phyloP scores from a whole-genome alignment of 2,888 invertebrate species.

The Philhelius pedissequus region DNA sequence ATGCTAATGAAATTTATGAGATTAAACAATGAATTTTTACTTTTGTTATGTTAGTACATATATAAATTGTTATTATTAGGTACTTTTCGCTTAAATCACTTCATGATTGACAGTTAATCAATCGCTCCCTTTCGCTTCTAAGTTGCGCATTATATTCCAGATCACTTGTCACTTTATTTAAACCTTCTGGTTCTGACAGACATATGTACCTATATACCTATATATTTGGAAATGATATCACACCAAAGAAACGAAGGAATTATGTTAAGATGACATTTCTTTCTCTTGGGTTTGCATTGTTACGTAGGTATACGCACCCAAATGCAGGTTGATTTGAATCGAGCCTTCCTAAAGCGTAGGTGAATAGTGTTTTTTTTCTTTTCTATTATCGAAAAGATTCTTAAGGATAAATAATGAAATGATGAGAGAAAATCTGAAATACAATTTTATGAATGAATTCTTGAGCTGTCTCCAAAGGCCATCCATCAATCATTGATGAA shows the following conservation, averaged over 20 bases:
- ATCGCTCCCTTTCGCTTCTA: conserved; percentile 46
- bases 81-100: neutral
- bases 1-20: conserved; percentile 13
- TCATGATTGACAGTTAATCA: conserved; percentile 66
- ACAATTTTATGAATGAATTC: conserved; percentile 49
- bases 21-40: conserved; percentile 23
- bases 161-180: conserved; percentile 42
- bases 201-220: too few relatives aligned
- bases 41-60: conserved; percentile 25
- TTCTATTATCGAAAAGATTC: neutral
- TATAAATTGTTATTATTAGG: neutral
- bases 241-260: conserved; percentile 2
- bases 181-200: neutral
- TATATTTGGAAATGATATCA: conserved; percentile 26
- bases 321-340: neutral
- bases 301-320: neutral
- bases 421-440: neutral
- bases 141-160: conserved; percentile 2
- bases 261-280: conserved; percentile 43
- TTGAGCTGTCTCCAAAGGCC: conserved; percentile 26
- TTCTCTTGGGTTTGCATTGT: conserved; percentile 33
- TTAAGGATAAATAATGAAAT: neutral
- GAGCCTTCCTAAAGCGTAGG: neutral
- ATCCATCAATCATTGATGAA: conserved; percentile 40
- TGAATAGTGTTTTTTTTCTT: neutral